Evolutionary conservation across 92 coral and sea anemone species (phyloP).

Genomic region (Pocillopora meandrina): DNA sequence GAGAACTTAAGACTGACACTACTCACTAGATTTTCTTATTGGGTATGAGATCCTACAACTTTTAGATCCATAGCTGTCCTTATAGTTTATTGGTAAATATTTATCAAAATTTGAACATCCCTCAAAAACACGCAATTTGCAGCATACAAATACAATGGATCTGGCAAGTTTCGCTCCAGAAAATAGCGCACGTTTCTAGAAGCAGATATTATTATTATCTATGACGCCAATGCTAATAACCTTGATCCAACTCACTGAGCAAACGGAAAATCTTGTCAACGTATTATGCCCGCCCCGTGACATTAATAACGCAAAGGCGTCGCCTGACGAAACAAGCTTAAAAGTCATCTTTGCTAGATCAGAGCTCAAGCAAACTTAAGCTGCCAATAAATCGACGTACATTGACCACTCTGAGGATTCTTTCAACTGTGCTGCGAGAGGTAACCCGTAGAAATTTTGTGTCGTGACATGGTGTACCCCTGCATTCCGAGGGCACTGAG

Average conservation of each 20-base stretch:
- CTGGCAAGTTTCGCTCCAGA: background rate
- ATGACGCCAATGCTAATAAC: background rate
- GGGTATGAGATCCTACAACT: no score
- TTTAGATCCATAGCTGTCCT: no score
- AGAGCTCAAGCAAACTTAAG: no score
- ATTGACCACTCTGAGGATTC: no score
- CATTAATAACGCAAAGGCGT: background rate
- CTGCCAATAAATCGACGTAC: no score
- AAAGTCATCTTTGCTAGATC: no score
- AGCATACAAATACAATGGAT: background rate
- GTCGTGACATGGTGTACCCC: background rate
- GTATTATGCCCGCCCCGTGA: background rate
- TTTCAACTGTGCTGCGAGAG: no score
- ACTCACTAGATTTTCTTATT: no score
- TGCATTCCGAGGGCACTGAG: background rate
- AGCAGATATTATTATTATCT: background rate
- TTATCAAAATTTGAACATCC: no score
- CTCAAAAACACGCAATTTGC: background rate
- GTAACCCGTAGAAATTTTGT: no score
- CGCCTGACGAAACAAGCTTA: background rate
- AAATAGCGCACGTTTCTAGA: background rate
- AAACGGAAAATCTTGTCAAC: background rate
- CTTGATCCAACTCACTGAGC: constrained; percentile 19
- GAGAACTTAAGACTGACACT: no score
- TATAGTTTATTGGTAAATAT: no score